Evolutionary conservation across 2,888 invertebrate genomes (phyloP).

Genomic region (Conus canariensis): DNA sequence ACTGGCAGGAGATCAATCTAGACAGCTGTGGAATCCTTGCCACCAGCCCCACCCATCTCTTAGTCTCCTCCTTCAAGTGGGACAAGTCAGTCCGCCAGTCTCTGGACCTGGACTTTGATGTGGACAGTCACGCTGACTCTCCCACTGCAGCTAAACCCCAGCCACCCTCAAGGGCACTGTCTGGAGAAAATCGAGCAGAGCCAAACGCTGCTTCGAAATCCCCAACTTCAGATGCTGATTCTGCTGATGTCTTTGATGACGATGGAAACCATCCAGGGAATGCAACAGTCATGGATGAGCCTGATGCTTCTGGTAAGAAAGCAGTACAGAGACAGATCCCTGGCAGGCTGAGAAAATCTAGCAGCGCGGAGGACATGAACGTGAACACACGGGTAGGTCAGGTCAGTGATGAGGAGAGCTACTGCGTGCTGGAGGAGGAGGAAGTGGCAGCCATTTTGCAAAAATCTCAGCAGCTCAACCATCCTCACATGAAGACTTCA

Average conservation of each 20-base stretch:
- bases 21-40: constrained; percentile 78
- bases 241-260: not conserved
- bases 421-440: constrained; percentile 48
- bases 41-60: constrained; percentile 69
- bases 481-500: constrained; percentile 66
- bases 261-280: not conserved
- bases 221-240: not conserved
- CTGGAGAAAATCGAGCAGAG: not conserved
- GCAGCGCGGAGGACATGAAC: constrained; percentile 37
- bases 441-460: constrained; percentile 50
- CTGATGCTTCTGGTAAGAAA: not conserved
- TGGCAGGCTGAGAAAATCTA: constrained; percentile 19
- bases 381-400: not conserved
- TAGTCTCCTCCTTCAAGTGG: constrained; percentile 52
- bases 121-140: not conserved
- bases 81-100: constrained; percentile 28
- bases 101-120: constrained; percentile 29
- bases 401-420: constrained; percentile 36
- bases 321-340: not conserved
- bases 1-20: constrained; percentile 70
- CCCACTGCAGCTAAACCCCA: not conserved
- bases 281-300: not conserved
- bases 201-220: not conserved
- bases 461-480: constrained; percentile 53
- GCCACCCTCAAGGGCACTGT: not conserved